phyloP scores from a whole-genome alignment of 2,888 invertebrate species.

The Iselma pallidipennis region DNA sequence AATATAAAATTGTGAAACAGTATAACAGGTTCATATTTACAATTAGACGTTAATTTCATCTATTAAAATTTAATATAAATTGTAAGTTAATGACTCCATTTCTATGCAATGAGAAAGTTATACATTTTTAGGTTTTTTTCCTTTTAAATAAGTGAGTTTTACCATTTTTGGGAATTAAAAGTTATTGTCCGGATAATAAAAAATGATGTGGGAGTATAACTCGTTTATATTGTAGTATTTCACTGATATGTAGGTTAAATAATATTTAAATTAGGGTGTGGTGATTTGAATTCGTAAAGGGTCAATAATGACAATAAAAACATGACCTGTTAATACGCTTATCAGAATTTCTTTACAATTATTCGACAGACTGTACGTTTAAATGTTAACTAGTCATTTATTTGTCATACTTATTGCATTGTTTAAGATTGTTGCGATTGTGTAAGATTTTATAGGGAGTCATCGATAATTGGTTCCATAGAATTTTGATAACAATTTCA shows the following conservation, averaged over 20 bases:
- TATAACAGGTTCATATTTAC: background rate
- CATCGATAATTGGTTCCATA: background rate
- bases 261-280: background rate
- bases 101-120: background rate
- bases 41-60: background rate
- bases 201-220: no score
- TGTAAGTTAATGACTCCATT: background rate
- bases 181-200: background rate
- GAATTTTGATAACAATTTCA: background rate
- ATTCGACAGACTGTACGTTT: background rate
- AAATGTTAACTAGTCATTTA: background rate
- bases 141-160: background rate
- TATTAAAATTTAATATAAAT: background rate
- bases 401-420: background rate
- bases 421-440: background rate
- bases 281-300: background rate
- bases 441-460: background rate
- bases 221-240: no score
- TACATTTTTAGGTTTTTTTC: background rate
- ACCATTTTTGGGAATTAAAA: no score
- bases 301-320: background rate
- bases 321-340: no score
- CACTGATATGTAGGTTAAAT: background rate
- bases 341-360: background rate
- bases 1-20: background rate